Base-by-base conservation (phyloP, 1,140 invertebrate genomes). In the Lepidurus couesii region DNA sequence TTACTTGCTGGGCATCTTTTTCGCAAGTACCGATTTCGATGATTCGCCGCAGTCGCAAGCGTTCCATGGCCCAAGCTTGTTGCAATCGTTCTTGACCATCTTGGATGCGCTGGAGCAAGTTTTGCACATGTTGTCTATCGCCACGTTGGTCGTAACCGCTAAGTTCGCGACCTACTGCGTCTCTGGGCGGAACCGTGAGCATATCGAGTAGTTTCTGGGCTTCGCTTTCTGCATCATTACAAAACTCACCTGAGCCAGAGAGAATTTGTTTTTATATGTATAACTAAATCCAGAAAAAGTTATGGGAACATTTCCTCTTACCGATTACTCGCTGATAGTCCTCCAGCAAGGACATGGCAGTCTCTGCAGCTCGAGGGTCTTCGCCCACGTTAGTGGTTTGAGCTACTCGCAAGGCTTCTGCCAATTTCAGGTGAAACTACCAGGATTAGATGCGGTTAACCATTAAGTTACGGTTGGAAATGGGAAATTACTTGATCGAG, bases 201-300 rank as follows among this genome's bases (percentile, higher is more conserved):
- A 93, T 88, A 84, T 93, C 92, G 34, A 92, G 90, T 43, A 94
- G 85, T 82, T 91, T 92, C 84, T 93, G 92, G 16, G 92, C 92
- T 85, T 93, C 91, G 81, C 89, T 88, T n/a, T 90, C 86, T 78
- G 93, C 86, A 83, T 92, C 89, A 75, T 86, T 86, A 84, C 90
- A 90, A 75, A 92, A 86, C 44, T 85, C 84, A 82, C 90, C 91
- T 90, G 83, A 79, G 82, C 82, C 77, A 65, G 65, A 75, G 78
- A 34, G 34, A 34, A 34, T 34, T 34, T 34, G 34, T 34, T 34
- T 34, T 34, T 34, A 34, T 78, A 75, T 44, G 74, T 47, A 34
- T 78, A 79, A 9, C 42, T 42, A 80, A 24, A 47, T 44, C 74
- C 34, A 47, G 75, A 34, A 47, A 43, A 44, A 74, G 34, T 44